Percentiles rank a stretch among this genome's conserved stretches.
These are phyloP conservation scores for Astur gentilis DNA, from an alignment of 2,113 vertebrate genomes.

Conservation along the genomic window DNA sequence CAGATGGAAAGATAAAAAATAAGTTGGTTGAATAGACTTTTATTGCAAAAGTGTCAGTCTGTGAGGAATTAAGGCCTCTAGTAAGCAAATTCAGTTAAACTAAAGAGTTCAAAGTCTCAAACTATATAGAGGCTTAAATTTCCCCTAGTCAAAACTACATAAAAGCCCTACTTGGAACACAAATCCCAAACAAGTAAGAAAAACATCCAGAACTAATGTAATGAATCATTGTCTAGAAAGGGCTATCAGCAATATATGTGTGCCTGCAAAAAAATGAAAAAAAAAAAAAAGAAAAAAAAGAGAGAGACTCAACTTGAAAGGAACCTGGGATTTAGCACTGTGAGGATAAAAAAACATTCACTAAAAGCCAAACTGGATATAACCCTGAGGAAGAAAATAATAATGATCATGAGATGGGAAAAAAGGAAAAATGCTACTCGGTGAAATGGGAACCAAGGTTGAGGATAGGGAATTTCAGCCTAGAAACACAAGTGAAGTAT, in stretches of 20 bases:
- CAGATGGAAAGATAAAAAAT: not conserved
- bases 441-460: not conserved
- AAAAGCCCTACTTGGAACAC: not conserved
- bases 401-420: not conserved
- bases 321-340: not conserved
- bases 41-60: not conserved
- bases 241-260: not conserved
- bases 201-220: not conserved
- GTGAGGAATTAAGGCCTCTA: not conserved
- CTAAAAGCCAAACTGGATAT: not conserved
- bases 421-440: not conserved
- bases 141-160: not conserved
- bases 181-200: not conserved
- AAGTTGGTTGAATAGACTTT: not conserved
- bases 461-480: not conserved
- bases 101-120: not conserved
- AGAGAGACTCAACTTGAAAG: not conserved
- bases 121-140: not conserved
- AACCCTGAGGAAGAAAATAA: not conserved
- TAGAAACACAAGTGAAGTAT: not conserved
- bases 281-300: not conserved
- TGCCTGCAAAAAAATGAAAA: not conserved
- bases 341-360: not conserved
- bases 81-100: not conserved
- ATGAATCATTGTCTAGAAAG: not conserved